These are phyloP conservation scores for Rhinichthys osculus DNA, from an alignment of 2,797 vertebrate species.

Conservation along the genomic window DNA sequence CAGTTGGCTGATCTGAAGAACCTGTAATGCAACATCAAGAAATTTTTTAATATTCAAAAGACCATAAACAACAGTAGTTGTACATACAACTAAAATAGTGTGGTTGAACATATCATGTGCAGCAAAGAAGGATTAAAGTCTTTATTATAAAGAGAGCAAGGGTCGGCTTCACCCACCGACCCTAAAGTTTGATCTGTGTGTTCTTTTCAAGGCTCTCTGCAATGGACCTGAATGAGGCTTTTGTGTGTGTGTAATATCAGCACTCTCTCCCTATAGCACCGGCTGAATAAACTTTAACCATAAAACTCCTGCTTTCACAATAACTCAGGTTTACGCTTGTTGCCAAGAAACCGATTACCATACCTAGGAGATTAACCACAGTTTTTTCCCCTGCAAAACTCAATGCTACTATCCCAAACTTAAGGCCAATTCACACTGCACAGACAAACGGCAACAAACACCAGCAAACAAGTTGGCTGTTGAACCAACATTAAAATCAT, in stretches of 20 bases:
- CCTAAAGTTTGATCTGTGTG: neutral
- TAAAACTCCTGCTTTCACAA: conserved; percentile 44
- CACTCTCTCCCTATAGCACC: neutral
- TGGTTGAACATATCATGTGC: neutral
- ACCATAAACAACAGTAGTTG: neutral
- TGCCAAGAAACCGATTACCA: conserved; percentile 16
- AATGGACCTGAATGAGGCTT: conserved; percentile 1
- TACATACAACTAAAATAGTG: neutral
- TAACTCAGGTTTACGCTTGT: neutral
- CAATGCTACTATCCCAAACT: neutral
- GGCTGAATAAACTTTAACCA: conserved; percentile 43
- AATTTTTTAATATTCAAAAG: neutral
- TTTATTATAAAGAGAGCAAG: neutral
- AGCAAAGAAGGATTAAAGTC: neutral
- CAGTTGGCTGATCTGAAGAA: neutral
- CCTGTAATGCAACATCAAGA: neutral
- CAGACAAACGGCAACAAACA: too few relatives aligned
- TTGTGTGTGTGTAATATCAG: conserved; percentile 21
- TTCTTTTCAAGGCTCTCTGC: neutral
- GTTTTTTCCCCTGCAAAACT: neutral
- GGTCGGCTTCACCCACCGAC: neutral
- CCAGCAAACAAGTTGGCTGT: too few relatives aligned
- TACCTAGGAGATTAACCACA: neutral
- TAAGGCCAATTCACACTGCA: too few relatives aligned
- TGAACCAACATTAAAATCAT: too few relatives aligned